These are phyloP conservation scores for Sarcophaga caerulescens DNA, from an alignment of 2,888 invertebrate species.

Conservation along the genomic window DNA sequence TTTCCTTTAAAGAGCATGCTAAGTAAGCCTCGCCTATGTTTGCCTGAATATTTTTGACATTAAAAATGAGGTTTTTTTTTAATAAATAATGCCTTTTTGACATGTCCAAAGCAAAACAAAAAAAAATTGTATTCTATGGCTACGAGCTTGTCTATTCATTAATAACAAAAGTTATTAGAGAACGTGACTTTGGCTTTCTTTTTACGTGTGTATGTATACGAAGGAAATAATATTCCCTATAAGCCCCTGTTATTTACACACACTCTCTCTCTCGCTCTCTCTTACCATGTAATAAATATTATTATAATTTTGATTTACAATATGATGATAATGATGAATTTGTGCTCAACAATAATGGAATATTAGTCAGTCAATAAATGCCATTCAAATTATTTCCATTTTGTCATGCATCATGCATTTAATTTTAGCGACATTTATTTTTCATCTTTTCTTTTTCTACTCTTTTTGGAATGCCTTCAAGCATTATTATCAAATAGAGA, in stretches of 20 bases:
- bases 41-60: too few relatives aligned
- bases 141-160: background rate
- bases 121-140: background rate
- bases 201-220: background rate
- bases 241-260: background rate
- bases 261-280: background rate
- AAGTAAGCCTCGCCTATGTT: too few relatives aligned
- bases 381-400: constrained; percentile 16
- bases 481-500: background rate
- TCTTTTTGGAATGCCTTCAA: background rate
- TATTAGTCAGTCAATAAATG: constrained; percentile 28
- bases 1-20: too few relatives aligned
- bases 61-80: too few relatives aligned
- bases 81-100: background rate
- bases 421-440: constrained; percentile 8
- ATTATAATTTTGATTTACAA: background rate
- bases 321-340: background rate
- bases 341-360: constrained; percentile 20
- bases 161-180: background rate
- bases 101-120: background rate
- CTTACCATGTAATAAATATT: background rate
- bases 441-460: background rate
- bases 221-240: background rate
- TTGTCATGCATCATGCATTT: constrained; percentile 35
- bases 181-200: background rate